Conservation (phyloP, 2,113 vertebrate species). For the Pogonocichla stellata region DNA sequence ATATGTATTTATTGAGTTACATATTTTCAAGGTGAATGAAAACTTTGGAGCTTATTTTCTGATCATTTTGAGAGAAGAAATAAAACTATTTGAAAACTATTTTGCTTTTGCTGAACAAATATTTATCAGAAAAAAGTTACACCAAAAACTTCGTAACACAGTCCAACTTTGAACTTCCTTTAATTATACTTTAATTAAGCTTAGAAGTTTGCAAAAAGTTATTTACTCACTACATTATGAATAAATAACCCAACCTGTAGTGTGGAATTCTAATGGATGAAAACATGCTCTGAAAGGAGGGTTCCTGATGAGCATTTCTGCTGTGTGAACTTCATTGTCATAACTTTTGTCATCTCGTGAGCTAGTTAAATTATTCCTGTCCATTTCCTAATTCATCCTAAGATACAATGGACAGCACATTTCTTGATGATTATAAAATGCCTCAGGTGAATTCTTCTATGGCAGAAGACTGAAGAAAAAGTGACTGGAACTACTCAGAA, state of each 20-base stretch:
- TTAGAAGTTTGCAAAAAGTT: neutral
- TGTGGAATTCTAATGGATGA: neutral
- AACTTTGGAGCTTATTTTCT: neutral
- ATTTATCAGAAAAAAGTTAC: neutral
- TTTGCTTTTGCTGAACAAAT: neutral
- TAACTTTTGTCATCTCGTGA: neutral
- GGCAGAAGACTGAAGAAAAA: neutral
- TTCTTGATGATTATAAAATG: neutral
- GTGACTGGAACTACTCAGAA: neutral
- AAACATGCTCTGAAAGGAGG: neutral
- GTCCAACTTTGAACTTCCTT: neutral
- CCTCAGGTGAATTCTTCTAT: neutral
- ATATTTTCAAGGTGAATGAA: neutral
- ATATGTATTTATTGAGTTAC: neutral
- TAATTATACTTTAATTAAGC: neutral
- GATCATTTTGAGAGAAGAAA: neutral
- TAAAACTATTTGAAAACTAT: neutral
- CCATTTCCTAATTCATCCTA: neutral
- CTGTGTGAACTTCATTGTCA: neutral
- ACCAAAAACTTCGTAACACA: neutral
- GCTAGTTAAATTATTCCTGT: neutral
- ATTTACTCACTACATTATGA: neutral
- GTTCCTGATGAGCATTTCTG: neutral
- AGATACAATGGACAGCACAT: neutral
- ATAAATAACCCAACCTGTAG: neutral